A percentile compares a stretch with the other conserved stretches of the same genome.
These are phyloP conservation scores for Hofmannophila pseudospretella DNA, from an alignment of 2,888 invertebrate genomes.

Conservation along the genomic window DNA sequence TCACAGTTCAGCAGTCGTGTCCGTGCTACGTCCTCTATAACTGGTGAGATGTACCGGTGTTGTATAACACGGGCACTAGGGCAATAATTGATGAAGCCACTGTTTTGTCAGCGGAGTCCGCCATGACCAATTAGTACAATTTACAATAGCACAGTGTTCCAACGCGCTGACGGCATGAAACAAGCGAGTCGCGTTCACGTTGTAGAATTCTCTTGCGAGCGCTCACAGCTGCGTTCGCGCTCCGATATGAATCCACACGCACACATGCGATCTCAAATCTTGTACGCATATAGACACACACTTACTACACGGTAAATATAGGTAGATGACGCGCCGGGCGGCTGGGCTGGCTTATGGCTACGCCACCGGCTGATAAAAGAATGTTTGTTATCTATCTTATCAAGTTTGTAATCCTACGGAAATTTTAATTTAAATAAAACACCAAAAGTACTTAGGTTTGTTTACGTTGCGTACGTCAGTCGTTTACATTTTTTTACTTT, in stretches of 20 bases:
- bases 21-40: slow-evolving; percentile 44
- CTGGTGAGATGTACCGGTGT: slow-evolving; percentile 45
- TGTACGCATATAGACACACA: slow-evolving; percentile 23
- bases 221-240: slow-evolving; percentile 65
- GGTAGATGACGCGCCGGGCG: slow-evolving; percentile 36
- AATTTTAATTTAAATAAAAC: slow-evolving; percentile 19
- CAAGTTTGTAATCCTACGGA: slow-evolving; percentile 26
- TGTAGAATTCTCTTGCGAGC: slow-evolving; percentile 56
- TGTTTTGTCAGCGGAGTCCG: slow-evolving; percentile 63
- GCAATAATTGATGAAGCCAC: slow-evolving; percentile 59
- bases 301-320: slow-evolving; percentile 24
- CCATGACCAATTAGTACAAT: slow-evolving; percentile 74
- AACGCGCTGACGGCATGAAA: slow-evolving; percentile 70
- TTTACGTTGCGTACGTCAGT: neutral
- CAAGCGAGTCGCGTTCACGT: slow-evolving; percentile 68
- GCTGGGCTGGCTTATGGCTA: slow-evolving; percentile 16
- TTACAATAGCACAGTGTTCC: slow-evolving; percentile 66
- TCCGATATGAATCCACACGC: slow-evolving; percentile 49
- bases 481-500: no score
- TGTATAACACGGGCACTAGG: slow-evolving; percentile 50
- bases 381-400: slow-evolving; percentile 24
- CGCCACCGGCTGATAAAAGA: slow-evolving; percentile 36
- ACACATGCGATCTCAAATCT: slow-evolving; percentile 28
- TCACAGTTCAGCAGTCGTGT: slow-evolving; percentile 48
- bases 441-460: neutral